These are phyloP conservation scores for Drosophila sturtevanti DNA, from an alignment of 1,140 invertebrate species.

Conservation along the genomic window DNA sequence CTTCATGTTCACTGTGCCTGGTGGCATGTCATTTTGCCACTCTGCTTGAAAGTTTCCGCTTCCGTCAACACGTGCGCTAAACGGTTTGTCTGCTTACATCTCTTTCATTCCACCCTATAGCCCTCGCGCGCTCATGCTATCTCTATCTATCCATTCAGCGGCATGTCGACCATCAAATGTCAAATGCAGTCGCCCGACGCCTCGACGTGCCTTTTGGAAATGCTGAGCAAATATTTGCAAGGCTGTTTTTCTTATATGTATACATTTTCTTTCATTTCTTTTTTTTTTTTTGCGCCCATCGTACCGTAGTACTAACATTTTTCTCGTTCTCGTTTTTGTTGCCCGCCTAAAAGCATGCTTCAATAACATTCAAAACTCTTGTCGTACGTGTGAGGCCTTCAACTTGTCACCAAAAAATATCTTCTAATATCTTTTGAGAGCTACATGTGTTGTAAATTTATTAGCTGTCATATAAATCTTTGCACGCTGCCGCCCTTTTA, in stretches of 20 bases:
- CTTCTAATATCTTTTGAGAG: slow-evolving; percentile 68
- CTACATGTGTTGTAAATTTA: slow-evolving; percentile 79
- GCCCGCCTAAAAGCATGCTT: slow-evolving; percentile 57
- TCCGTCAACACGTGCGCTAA: slow-evolving; percentile 68
- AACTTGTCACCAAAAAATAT: slow-evolving; percentile 61
- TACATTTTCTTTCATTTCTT: slow-evolving; percentile 12
- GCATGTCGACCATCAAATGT: slow-evolving; percentile 56
- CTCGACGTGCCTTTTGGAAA: slow-evolving; percentile 47
- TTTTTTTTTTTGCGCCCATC: slow-evolving; percentile 10
- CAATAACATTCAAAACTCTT: slow-evolving; percentile 68
- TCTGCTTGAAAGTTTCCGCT: slow-evolving; percentile 50
- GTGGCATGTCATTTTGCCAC: slow-evolving; percentile 27
- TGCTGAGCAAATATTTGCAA: slow-evolving; percentile 59
- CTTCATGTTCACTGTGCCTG: slow-evolving; percentile 9
- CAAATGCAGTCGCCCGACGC: slow-evolving; percentile 54
- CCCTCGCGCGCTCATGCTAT: neutral
- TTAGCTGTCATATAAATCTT: slow-evolving; percentile 82
- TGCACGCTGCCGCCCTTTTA: slow-evolving; percentile 58
- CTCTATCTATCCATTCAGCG: slow-evolving; percentile 1
- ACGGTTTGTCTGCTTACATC: slow-evolving; percentile 51
- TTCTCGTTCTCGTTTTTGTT: slow-evolving; percentile 1
- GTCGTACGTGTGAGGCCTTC: slow-evolving; percentile 41
- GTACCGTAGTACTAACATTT: too few relatives aligned
- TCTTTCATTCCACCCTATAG: neutral
- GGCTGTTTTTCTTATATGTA: slow-evolving; percentile 49